Evolutionary conservation across 2,888 invertebrate species (phyloP).

Genomic region (Yponomeuta plumbellus): DNA sequence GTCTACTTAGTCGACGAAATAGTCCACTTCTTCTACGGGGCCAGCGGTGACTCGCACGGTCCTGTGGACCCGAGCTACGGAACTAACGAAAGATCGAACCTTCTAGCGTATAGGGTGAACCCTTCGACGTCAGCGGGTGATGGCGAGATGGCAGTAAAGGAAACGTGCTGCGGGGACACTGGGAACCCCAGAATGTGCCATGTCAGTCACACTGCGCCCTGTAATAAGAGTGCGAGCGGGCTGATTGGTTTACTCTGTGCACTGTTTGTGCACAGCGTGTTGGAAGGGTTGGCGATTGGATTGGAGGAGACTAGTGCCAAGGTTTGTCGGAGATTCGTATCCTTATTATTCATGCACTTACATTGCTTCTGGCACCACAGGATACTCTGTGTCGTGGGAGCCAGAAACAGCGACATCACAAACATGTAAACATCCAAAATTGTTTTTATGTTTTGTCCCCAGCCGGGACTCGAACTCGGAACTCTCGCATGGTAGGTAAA

Average conservation of each 20-base stretch:
- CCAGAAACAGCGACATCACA: too few species aligned
- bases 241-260: conserved; percentile 82
- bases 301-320: conserved; percentile 79
- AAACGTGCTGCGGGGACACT: conserved; percentile 48
- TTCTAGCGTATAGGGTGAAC: conserved; percentile 30
- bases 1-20: conserved; percentile 85
- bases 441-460: too few species aligned
- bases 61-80: conserved; percentile 32
- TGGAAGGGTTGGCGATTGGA: conserved; percentile 90
- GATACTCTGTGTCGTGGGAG: too few species aligned
- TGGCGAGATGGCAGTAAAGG: conserved; percentile 42
- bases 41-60: conserved; percentile 27
- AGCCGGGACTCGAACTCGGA: too few species aligned
- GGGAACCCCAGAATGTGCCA: conserved; percentile 76
- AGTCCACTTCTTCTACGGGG: conserved; percentile 80
- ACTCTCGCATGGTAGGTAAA: too few species aligned
- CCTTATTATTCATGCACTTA: too few species aligned
- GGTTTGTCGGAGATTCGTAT: conserved; percentile 50
- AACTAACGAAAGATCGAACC: conserved; percentile 43
- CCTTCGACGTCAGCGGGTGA: conserved; percentile 27
- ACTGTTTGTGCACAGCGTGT: conserved; percentile 84
- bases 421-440: too few species aligned
- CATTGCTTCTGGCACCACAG: too few species aligned
- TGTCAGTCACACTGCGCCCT: conserved; percentile 81
- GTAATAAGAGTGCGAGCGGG: conserved; percentile 77